phyloP scores from a whole-genome alignment of 2,797 vertebrate species.

The Strix occidentalis region DNA sequence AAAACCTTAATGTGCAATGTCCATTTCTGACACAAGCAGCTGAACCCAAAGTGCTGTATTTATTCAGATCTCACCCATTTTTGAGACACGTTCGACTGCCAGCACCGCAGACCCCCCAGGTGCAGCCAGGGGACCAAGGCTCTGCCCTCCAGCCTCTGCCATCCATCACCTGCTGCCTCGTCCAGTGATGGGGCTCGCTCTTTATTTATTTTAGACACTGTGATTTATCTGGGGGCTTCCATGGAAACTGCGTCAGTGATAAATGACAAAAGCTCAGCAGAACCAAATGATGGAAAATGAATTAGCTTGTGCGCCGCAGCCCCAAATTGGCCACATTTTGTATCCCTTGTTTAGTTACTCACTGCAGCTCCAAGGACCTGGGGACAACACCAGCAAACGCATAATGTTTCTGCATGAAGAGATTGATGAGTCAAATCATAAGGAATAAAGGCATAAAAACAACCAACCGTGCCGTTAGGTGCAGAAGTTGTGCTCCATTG shows the following conservation, averaged over 20 bases:
- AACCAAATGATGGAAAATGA: not conserved
- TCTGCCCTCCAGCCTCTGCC: not conserved
- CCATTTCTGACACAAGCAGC: not conserved
- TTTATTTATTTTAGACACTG: not conserved
- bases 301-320: not conserved
- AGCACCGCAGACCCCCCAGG: not conserved
- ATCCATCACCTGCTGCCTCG: not conserved
- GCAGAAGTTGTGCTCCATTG: not conserved
- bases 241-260: not conserved
- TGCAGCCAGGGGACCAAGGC: not conserved
- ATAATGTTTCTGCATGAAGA: not conserved
- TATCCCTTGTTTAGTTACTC: not conserved
- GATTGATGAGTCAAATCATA: not conserved
- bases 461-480: rapidly evolving
- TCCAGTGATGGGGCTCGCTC: not conserved
- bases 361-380: not conserved
- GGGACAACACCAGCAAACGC: not conserved
- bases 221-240: not conserved
- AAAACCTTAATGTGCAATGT: not conserved
- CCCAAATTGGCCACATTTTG: not conserved
- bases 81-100: rapidly evolving
- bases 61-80: not conserved
- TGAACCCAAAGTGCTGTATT: not conserved
- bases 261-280: not conserved
- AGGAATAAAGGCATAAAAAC: not conserved